Evolutionary conservation across 2,888 invertebrate species (phyloP).

Genomic region (Macrophya alboannulata): DNA sequence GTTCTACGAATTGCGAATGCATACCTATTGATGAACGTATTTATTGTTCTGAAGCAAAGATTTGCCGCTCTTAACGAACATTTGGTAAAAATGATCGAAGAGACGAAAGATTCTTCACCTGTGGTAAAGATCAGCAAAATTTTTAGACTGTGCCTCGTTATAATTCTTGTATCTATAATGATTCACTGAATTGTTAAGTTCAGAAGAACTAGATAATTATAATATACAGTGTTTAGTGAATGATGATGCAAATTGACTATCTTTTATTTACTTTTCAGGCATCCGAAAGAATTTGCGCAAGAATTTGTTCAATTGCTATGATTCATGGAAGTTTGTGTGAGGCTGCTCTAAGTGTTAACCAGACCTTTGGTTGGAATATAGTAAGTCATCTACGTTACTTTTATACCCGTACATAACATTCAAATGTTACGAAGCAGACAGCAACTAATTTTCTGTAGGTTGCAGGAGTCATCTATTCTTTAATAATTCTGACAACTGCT

Average conservation of each 20-base stretch:
- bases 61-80: conserved; percentile 19
- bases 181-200: not conserved
- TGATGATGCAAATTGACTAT: not conserved
- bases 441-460: conserved; percentile 4
- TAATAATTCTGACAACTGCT: not conserved
- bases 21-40: not conserved
- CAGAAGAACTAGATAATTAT: not conserved
- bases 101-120: not conserved
- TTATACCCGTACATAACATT: not conserved
- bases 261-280: conserved; percentile 14
- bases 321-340: conserved; percentile 32
- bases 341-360: not conserved
- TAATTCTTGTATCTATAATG: not conserved
- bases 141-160: not conserved
- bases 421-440: not conserved
- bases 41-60: conserved; percentile 15
- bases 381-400: not conserved
- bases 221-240: not conserved
- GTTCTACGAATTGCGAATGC: not conserved
- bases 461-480: not conserved
- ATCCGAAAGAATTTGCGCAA: not conserved
- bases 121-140: not conserved
- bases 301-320: conserved; percentile 39
- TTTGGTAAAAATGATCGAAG: conserved; percentile 19
- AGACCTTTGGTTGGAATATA: not conserved